These are phyloP conservation scores for Tenebrio molitor DNA, from an alignment of 1,140 invertebrate genomes.

Conservation along the genomic window DNA sequence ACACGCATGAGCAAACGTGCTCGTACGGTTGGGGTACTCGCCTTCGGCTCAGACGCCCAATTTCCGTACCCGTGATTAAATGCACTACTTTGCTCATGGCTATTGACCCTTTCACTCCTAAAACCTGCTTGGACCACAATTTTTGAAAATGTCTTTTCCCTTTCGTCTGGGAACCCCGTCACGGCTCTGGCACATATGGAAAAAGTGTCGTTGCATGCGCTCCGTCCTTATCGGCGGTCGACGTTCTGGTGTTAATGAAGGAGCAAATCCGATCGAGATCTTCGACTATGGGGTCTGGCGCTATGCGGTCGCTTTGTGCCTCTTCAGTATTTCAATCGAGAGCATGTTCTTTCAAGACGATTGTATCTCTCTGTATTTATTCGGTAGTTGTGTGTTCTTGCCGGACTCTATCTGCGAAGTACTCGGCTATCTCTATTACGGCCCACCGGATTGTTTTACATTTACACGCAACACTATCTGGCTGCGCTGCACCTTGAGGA, in stretches of 20 bases:
- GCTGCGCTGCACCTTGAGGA: background rate
- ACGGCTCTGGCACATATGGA: no score
- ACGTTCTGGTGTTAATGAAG: conserved; percentile 32
- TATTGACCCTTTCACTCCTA: no score
- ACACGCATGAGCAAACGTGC: no score
- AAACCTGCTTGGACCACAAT: no score
- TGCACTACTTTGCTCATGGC: no score
- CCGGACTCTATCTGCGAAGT: conserved; percentile 46
- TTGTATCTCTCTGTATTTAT: conserved; percentile 61
- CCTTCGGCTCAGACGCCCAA: no score
- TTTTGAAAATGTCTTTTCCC: no score
- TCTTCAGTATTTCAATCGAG: conserved; percentile 52
- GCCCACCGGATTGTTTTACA: conserved; percentile 55
- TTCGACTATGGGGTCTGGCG: conserved; percentile 1
- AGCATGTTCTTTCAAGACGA: conserved; percentile 58
- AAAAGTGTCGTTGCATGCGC: background rate
- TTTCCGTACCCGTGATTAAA: no score
- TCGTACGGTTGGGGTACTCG: no score
- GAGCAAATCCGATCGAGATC: conserved; percentile 1
- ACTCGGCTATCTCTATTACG: conserved; percentile 52
- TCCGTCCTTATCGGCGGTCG: background rate
- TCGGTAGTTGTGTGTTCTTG: conserved; percentile 56
- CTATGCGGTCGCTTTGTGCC: background rate
- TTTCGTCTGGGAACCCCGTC: no score
- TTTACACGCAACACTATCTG: conserved; percentile 50